Percentiles rank a stretch among this genome's conserved stretches.
Evolutionary conservation across 2,113 vertebrate genomes (phyloP).

Genomic region (Lepus americanus): DNA sequence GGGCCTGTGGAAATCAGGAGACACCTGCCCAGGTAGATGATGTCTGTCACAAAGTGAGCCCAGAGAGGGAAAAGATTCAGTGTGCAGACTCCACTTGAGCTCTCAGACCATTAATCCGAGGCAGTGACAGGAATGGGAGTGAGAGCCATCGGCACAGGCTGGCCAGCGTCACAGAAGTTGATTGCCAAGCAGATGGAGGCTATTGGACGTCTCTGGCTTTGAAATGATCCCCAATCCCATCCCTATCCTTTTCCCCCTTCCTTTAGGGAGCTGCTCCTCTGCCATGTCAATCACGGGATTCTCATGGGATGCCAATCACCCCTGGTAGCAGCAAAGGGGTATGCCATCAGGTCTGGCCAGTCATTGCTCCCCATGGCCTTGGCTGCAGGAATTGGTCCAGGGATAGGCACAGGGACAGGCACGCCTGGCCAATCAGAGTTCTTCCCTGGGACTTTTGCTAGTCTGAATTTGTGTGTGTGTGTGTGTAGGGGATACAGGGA

Average conservation of each 20-base stretch:
- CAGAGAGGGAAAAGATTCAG: neutral
- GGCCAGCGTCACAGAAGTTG: neutral
- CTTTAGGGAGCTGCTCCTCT: neutral
- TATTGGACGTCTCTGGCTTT: neutral
- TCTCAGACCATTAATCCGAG: conserved; percentile 37
- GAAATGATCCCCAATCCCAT: neutral
- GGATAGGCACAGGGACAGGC: neutral
- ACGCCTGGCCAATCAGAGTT: neutral
- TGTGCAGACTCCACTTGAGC: neutral
- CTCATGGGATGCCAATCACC: neutral
- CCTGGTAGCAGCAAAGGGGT: neutral
- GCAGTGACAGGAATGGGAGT: neutral
- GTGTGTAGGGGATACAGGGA: too few relatives aligned
- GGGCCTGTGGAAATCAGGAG: conserved; percentile 66
- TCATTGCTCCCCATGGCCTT: neutral
- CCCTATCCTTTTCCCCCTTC: neutral
- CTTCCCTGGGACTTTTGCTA: neutral
- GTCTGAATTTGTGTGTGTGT: neutral
- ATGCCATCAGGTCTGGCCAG: neutral
- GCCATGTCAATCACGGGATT: neutral
- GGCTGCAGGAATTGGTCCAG: neutral
- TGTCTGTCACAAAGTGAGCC: conserved; percentile 53
- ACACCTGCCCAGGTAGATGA: conserved; percentile 39
- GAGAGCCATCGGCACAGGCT: neutral
- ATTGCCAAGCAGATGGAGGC: neutral